Evolutionary conservation across 2,797 vertebrate genomes (phyloP).

Genomic region (Thunnus albacares): DNA sequence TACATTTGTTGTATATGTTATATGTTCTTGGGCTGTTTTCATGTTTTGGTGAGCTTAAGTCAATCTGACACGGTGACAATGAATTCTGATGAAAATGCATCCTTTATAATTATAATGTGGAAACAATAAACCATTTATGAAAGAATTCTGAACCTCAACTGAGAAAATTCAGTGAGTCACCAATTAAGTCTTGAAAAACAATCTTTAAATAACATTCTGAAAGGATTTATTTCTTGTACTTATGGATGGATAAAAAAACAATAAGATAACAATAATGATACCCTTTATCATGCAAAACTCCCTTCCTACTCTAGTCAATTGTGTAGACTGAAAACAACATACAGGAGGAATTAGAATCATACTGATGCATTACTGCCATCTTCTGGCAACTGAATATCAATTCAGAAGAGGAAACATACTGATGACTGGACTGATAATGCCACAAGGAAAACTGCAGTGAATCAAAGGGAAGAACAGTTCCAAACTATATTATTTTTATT

Average conservation of each 20-base stretch:
- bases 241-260: background rate
- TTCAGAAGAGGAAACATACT: background rate
- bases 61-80: no score
- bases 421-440: background rate
- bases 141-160: background rate
- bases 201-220: background rate
- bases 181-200: background rate
- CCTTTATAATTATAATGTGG: no score
- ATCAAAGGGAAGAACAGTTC: background rate
- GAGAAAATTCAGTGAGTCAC: background rate
- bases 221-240: background rate
- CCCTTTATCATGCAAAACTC: background rate
- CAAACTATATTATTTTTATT: background rate
- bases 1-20: no score
- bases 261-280: background rate
- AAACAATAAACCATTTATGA: no score
- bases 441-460: background rate
- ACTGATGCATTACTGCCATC: conserved; percentile 27
- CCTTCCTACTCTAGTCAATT: background rate
- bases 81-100: no score
- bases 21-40: no score
- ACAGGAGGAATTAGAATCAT: background rate
- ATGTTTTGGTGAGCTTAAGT: no score
- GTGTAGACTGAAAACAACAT: no score
- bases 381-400: background rate